A percentile compares a stretch with the other conserved stretches of the same genome.
These are phyloP conservation scores for Halisarca cf. caerulea DNA, from an alignment of 37 sponge, comb jelly and placozoan species.

Conservation along the genomic window DNA sequence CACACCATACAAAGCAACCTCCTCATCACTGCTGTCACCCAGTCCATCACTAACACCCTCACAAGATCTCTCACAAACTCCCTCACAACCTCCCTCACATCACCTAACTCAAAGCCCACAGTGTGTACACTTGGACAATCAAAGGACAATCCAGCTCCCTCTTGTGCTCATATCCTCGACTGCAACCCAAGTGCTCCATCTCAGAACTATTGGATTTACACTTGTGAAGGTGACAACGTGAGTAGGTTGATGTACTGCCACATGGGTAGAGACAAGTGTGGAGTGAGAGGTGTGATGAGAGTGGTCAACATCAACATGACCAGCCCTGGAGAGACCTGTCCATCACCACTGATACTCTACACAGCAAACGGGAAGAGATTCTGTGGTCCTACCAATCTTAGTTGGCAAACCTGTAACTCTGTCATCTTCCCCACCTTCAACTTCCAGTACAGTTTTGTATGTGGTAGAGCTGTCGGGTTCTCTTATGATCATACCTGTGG, in stretches of 20 bases:
- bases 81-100: neutral
- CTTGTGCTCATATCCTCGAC: neutral
- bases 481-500: conserved; percentile 3
- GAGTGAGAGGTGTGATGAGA: neutral
- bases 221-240: neutral
- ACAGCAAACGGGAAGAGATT: neutral
- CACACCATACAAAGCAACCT: neutral
- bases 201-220: neutral
- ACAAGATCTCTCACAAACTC: too few species aligned
- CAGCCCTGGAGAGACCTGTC: neutral
- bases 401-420: neutral
- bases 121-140: neutral
- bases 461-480: conserved; percentile 17
- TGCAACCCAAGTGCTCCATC: neutral
- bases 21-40: too few species aligned
- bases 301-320: conserved; percentile 22
- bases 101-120: neutral
- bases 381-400: neutral
- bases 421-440: conserved; percentile 12
- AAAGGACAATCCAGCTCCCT: neutral
- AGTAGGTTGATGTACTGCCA: neutral
- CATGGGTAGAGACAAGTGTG: neutral
- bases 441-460: neutral
- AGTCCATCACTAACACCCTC: too few species aligned
- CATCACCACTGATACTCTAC: neutral